Evolutionary conservation across 2,888 invertebrate species (phyloP).

Genomic region (Leptodirus hochenwartii): DNA sequence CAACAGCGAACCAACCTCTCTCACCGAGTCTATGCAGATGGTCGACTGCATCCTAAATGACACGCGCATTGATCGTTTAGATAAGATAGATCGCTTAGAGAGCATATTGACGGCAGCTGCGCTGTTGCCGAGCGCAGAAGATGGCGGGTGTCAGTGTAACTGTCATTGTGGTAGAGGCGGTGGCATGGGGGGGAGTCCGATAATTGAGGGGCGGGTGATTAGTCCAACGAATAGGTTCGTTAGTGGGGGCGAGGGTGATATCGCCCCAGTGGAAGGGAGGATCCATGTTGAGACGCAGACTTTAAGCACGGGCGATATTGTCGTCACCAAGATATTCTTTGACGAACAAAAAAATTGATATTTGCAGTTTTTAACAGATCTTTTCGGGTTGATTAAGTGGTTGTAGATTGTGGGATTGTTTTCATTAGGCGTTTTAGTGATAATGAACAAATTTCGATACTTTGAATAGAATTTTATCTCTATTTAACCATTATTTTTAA

Average conservation of each 20-base stretch:
- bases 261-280: slow-evolving; percentile 3
- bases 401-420: no score
- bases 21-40: slow-evolving; percentile 80
- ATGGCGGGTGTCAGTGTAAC: slow-evolving; percentile 13
- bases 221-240: slow-evolving; percentile 5
- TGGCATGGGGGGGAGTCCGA: slow-evolving; percentile 3
- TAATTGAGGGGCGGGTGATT: not conserved
- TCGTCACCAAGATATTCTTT: slow-evolving; percentile 63
- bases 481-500: no score
- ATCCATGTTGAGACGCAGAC: slow-evolving; percentile 59
- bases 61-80: slow-evolving; percentile 64
- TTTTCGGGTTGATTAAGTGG: no score
- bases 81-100: slow-evolving; percentile 73
- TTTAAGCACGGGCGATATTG: slow-evolving; percentile 80
- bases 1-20: slow-evolving; percentile 62
- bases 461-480: no score
- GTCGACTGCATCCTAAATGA: slow-evolving; percentile 72
- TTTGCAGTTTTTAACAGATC: no score
- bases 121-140: slow-evolving; percentile 43
- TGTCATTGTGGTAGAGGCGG: slow-evolving; percentile 9
- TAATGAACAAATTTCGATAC: no score
- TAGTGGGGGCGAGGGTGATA: slow-evolving; percentile 3
- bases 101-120: slow-evolving; percentile 69
- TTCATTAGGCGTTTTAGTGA: no score
- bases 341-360: slow-evolving; percentile 20